These are phyloP conservation scores for Neotoxoptera formosana DNA, from an alignment of 1,140 invertebrate genomes.

Conservation along the genomic window DNA sequence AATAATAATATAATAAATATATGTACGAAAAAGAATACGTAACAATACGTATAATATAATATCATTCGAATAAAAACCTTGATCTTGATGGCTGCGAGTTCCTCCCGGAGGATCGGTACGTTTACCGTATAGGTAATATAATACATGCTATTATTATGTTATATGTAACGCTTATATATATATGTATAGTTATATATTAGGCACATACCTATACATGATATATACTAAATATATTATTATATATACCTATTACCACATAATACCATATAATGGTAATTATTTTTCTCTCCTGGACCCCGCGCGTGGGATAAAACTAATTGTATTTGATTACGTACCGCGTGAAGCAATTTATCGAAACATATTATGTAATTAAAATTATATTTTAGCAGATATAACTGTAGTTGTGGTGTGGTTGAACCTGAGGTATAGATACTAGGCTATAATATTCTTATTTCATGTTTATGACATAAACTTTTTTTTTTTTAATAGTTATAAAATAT, in stretches of 20 bases:
- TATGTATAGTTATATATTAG: background rate
- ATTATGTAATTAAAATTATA: constrained; percentile 20
- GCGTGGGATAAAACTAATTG: constrained; percentile 14
- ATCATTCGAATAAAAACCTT: background rate
- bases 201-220: background rate
- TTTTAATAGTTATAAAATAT: background rate
- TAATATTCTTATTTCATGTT: background rate
- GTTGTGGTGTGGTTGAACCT: background rate
- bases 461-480: background rate
- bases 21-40: constrained; percentile 6
- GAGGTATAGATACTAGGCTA: background rate
- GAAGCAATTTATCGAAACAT: background rate
- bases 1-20: background rate
- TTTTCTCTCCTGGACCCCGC: background rate
- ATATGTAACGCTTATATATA: background rate
- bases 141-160: background rate
- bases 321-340: background rate
- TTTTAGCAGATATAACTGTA: background rate
- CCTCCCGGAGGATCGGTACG: background rate
- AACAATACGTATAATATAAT: background rate
- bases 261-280: constrained; percentile 18
- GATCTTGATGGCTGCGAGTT: background rate
- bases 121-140: background rate
- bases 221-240: background rate
- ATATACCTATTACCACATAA: constrained; percentile 16